Conservation (phyloP, 2,797 vertebrate genomes). For the Coilia nasus region DNA sequence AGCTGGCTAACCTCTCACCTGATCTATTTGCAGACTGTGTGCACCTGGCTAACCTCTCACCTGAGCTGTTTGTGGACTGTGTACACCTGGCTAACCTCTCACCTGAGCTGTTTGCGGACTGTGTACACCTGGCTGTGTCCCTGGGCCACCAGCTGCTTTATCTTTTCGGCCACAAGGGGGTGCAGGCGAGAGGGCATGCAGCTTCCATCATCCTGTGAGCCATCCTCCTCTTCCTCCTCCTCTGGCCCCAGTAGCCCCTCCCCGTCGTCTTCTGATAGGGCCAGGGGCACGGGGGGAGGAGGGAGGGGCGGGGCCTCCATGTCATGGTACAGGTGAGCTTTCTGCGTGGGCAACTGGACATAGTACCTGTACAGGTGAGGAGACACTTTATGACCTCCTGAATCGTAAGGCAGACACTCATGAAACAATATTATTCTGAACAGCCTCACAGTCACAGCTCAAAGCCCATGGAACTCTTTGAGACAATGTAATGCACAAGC, state of each 20-base stretch:
- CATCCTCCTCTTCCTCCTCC: conserved; percentile 40
- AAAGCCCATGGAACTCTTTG: no score
- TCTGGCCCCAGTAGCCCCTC: conserved; percentile 52
- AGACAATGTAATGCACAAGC: no score
- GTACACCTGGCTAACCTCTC: conserved; percentile 75
- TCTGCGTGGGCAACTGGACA: conserved; percentile 80
- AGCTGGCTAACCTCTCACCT: conserved; percentile 70
- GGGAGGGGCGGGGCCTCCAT: conserved; percentile 73
- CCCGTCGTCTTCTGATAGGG: conserved; percentile 69
- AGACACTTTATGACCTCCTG: no score
- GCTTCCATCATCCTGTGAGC: conserved; percentile 62
- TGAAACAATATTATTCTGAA: no score
- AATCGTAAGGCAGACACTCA: no score
- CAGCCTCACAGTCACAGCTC: no score
- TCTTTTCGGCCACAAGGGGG: conserved; percentile 82
- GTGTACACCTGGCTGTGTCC: conserved; percentile 82
- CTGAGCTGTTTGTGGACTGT: conserved; percentile 80
- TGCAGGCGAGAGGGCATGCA: conserved; percentile 80
- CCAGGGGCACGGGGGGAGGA: conserved; percentile 69
- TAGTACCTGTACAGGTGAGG: conserved; percentile 42
- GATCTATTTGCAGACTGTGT: conserved; percentile 82
- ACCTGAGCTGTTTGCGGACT: conserved; percentile 79
- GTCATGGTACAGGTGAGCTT: conserved; percentile 85
- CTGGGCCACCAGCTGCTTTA: conserved; percentile 80
- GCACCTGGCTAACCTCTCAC: conserved; percentile 72